Evolutionary conservation across 1,140 invertebrate genomes (phyloP).

Genomic region (Aphis craccivora): DNA sequence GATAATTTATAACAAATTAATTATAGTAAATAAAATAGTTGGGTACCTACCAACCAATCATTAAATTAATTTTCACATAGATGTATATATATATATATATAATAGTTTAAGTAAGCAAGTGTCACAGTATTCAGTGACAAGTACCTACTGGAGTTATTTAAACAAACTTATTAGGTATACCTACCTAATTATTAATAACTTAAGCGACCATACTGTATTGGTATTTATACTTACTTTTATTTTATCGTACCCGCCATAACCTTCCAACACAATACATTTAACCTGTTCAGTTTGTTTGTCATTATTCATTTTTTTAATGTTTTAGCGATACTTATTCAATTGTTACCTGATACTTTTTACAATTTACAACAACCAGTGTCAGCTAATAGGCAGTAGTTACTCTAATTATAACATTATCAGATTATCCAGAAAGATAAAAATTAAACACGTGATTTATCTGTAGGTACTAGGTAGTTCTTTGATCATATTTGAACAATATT

Average conservation of each 20-base stretch:
- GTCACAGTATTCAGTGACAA: too few species aligned
- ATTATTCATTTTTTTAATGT: constrained; percentile 16
- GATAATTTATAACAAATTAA: too few species aligned
- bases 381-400: background rate
- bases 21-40: background rate
- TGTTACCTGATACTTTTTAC: background rate
- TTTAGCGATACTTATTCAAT: background rate
- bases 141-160: too few species aligned
- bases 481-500: too few species aligned
- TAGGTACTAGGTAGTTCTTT: too few species aligned
- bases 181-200: too few species aligned
- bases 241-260: constrained; percentile 62
- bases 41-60: background rate
- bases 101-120: background rate
- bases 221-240: constrained; percentile 60
- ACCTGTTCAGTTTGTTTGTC: constrained; percentile 42
- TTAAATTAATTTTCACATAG: background rate
- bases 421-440: background rate
- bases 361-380: background rate
- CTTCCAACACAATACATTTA: constrained; percentile 61
- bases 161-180: too few species aligned
- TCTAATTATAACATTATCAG: background rate
- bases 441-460: background rate
- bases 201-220: background rate
- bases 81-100: background rate